These are phyloP conservation scores for Eretmochelys imbricata DNA, from an alignment of 2,113 vertebrate species.

Conservation along the genomic window DNA sequence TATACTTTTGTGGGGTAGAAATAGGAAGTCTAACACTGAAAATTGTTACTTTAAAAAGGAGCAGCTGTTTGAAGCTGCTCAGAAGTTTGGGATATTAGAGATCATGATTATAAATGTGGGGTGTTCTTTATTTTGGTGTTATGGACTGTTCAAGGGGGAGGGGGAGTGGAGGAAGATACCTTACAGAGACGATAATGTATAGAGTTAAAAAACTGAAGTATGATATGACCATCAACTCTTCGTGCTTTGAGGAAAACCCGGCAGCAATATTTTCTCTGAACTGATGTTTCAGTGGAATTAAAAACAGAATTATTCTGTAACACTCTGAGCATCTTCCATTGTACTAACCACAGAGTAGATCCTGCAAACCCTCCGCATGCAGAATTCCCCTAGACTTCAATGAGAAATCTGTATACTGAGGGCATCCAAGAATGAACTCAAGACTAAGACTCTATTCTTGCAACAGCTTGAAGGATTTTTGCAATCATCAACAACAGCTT, in stretches of 20 bases:
- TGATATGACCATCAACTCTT: neutral
- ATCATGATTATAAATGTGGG: neutral
- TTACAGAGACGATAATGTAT: neutral
- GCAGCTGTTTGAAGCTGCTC: neutral
- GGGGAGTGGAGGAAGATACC: neutral
- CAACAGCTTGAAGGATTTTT: neutral
- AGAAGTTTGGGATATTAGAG: neutral
- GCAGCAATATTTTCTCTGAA: neutral
- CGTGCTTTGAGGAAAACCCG: neutral
- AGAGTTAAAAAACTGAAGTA: rapidly evolving
- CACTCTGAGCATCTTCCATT: neutral
- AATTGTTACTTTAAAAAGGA: neutral
- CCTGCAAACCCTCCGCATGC: neutral
- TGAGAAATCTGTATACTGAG: neutral
- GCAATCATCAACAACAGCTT: neutral
- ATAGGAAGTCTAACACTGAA: neutral
- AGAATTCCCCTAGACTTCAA: neutral
- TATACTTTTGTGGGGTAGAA: neutral
- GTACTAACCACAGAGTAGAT: neutral
- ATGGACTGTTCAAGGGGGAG: neutral
- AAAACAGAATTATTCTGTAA: neutral
- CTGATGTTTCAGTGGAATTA: rapidly evolving
- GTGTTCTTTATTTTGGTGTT: neutral
- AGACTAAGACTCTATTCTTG: neutral
- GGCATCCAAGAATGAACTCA: neutral